Percentiles rank a stretch among this genome's conserved stretches.
Conservation (phyloP, 2,113 vertebrate species). For the Paralichthys olivaceus region DNA sequence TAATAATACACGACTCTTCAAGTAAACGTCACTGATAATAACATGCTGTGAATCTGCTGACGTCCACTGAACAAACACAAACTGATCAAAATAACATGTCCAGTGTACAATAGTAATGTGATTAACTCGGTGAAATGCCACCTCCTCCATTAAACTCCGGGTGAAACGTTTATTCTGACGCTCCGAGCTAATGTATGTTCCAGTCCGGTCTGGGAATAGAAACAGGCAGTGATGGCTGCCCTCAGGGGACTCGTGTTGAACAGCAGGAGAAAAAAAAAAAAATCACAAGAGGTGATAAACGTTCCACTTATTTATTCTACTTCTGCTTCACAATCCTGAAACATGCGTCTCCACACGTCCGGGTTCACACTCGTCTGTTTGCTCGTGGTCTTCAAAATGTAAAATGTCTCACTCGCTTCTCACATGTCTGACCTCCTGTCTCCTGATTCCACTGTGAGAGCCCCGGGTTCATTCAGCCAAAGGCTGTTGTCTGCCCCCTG, state of each 20-base stretch:
- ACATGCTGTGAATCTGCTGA: no score
- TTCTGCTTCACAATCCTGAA: no score
- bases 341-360: no score
- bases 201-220: background rate
- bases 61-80: no score
- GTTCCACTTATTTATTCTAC: background rate
- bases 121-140: constrained; percentile 20
- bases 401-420: no score
- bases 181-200: background rate
- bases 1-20: no score
- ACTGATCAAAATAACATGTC: no score
- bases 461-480: background rate
- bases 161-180: background rate
- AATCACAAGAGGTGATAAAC: background rate
- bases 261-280: background rate
- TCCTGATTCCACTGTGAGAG: background rate
- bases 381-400: no score
- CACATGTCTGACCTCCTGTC: background rate
- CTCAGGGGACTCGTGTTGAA: background rate
- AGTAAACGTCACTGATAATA: no score
- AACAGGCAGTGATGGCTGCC: background rate
- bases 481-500: background rate
- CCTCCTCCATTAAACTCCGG: background rate
- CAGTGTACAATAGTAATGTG: background rate
- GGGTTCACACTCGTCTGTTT: no score